Evolutionary conservation across 2,113 vertebrate genomes (phyloP).

Genomic region (Isichthys henryi): DNA sequence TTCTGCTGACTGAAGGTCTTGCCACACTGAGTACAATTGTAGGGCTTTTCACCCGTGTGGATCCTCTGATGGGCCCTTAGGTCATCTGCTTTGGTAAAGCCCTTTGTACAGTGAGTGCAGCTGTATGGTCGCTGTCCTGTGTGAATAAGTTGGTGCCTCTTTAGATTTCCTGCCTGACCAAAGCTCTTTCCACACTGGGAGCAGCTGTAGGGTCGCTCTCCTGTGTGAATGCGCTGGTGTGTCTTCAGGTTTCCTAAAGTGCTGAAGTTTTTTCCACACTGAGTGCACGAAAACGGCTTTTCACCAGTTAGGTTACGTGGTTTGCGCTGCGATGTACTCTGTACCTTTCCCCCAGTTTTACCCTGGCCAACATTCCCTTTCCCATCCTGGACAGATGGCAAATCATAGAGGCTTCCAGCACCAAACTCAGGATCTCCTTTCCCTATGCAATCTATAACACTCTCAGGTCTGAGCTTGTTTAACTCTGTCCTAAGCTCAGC

Average conservation of each 20-base stretch:
- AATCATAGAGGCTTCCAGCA: conserved; percentile 46
- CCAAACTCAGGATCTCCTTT: conserved; percentile 52
- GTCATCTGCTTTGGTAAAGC: conserved; percentile 65
- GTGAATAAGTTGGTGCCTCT: conserved; percentile 67
- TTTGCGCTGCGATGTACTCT: conserved; percentile 47
- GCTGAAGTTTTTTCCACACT: conserved; percentile 66
- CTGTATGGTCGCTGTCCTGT: conserved; percentile 65
- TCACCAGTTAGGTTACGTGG: conserved; percentile 61
- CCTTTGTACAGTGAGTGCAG: conserved; percentile 66
- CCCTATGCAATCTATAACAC: conserved; percentile 48
- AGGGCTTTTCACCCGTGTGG: conserved; percentile 65
- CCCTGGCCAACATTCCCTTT: conserved; percentile 23
- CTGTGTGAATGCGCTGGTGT: conserved; percentile 67
- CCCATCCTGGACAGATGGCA: conserved; percentile 33
- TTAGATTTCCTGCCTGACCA: conserved; percentile 66
- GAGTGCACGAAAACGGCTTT: conserved; percentile 63
- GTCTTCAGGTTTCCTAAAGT: conserved; percentile 69
- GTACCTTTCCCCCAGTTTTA: conserved; percentile 37
- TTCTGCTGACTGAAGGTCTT: conserved; percentile 63
- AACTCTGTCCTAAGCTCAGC: conserved; percentile 65
- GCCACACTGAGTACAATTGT: conserved; percentile 56
- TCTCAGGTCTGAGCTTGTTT: conserved; percentile 63
- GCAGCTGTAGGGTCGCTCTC: conserved; percentile 65
- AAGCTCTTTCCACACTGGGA: conserved; percentile 69
- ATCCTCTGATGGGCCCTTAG: conserved; percentile 64